Base-by-base conservation (phyloP, 2,113 vertebrate genomes). In the Macquaria australasica region DNA sequence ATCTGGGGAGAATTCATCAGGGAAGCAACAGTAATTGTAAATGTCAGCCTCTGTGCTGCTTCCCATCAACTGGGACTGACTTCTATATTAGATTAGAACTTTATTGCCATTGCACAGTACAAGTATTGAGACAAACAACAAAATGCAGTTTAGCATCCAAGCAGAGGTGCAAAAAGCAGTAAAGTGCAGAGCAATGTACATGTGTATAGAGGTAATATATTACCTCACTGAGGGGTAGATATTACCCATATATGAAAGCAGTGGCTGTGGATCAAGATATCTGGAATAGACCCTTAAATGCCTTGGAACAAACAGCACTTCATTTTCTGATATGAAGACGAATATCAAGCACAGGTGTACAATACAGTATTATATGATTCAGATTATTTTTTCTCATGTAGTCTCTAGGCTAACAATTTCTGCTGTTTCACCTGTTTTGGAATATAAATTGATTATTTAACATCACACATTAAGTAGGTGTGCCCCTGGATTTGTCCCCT, bases 1-100 rank as follows among this genome's bases (percentile, higher is more conserved):
- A 89, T 89, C 59, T 73, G 79, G 62, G 56, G 8, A 70, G 15
- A 64, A 71, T 70, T 73, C 11, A 80, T 51, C 31, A 39, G 64
- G 82, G 34, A 78, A 45, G 14, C 28, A 70, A 78, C 53, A 43
- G 8, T 21, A 53, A 59, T 23, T 79, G 21, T 78, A 68, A 64
- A 72, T 5, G 1, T 69, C 50, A 56, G 41, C 64, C 39, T 34
- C 67, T 71, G 28, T 39, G 73, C 21, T 78, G 59, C 55, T 78
- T 71, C 20, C 8, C 45, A 79, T 83, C 82, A 76, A 20, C 20
- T n/a, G 18, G 20, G 28, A 75, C 28, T 31, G 51, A 73, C 48
- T 25, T 71, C 3, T 56, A 16, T 8, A 43, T 43, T 43, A 12
- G 43, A 43, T 43, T 12, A 11, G 11, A 48, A 48, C 45, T 16